Evolutionary conservation across 1,140 invertebrate genomes (phyloP), one percentile per base, ranked within the genome.

Genomic region (Leptoteleia sp.): DNA sequence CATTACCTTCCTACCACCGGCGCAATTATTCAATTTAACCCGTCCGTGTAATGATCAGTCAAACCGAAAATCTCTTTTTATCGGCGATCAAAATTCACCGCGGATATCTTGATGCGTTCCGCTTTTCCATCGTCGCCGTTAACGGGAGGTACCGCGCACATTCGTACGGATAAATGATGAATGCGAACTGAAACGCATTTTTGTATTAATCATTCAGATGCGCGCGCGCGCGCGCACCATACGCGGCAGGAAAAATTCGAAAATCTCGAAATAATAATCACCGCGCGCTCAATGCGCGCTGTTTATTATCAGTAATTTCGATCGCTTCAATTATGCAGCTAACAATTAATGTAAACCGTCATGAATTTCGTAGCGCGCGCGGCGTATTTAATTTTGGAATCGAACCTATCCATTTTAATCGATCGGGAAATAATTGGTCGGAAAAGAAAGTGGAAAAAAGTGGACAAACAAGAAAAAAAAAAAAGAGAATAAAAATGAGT

Each of bases 281-380:
- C 17, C 9, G n/a, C 6, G 35, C 50, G 11, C 22, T 35, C 16
- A 7, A 37, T 19, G 12, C 33, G 9, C 33, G 11, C 9, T 52
- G 31, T n/a, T 40, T 22, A 54, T 54, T 54, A 54, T 42, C 35
- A 38, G 13, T 7, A 22, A 4, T 25, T 27, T 27, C 52, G 8
- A 29, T 29, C 22, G 9, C 29, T 40, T 55, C 52, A 27, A 55
- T 42, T 40, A 55, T 42, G 52, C 50, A 27, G 35, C 7, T 12
- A 42, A 42, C 31, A 55, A 55, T 29, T 55, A 40, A 55, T 42
- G 37, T 12, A 40, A 40, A 42, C 13, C 13, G 22, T 55, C 12
- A 27, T 29, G 52, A 29, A 57, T 57, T 29, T 42, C 13, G 38
- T 17, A 38, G 13, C 22, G 17, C 9, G 17, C 19, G 27, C 7